These are phyloP conservation scores for Zaprionus lachaisei DNA, from an alignment of 1,140 invertebrate species.

Conservation along the genomic window DNA sequence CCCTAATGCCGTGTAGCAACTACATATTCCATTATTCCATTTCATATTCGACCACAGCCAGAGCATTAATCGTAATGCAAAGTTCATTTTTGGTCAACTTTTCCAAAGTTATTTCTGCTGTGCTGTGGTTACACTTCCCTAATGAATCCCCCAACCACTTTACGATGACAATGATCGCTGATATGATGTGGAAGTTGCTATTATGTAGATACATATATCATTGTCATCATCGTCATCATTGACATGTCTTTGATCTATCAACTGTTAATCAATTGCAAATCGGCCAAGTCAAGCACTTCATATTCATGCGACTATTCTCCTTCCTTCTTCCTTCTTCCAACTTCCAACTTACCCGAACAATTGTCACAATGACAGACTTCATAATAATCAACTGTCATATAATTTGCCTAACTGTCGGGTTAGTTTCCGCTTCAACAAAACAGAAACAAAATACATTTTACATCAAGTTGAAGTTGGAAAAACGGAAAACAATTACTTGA, in stretches of 20 bases:
- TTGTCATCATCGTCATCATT: conserved; percentile 18
- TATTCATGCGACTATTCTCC: conserved; percentile 4
- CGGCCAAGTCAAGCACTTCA: conserved; percentile 28
- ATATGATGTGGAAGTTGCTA: neutral
- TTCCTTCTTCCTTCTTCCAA: neutral
- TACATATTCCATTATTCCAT: neutral
- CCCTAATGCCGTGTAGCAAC: neutral
- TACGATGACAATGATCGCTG: neutral
- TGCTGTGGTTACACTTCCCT: conserved; percentile 17
- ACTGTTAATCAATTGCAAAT: conserved; percentile 18
- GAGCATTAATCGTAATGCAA: no score
- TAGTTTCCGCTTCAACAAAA: conserved; percentile 33
- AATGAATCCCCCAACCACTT: neutral
- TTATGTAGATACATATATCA: conserved; percentile 11
- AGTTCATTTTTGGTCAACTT: no score
- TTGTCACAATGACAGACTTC: conserved; percentile 24
- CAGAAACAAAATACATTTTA: conserved; percentile 13
- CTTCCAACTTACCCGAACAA: neutral
- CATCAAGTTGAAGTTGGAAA: conserved; percentile 7
- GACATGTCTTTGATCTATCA: conserved; percentile 32
- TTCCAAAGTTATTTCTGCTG: neutral
- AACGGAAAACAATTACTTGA: conserved; percentile 35
- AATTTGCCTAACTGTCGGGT: conserved; percentile 35
- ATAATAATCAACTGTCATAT: conserved; percentile 20
- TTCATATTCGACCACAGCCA: neutral